These are phyloP conservation scores for Tetranychus piercei DNA, from an alignment of 2,888 invertebrate genomes.

Conservation along the genomic window DNA sequence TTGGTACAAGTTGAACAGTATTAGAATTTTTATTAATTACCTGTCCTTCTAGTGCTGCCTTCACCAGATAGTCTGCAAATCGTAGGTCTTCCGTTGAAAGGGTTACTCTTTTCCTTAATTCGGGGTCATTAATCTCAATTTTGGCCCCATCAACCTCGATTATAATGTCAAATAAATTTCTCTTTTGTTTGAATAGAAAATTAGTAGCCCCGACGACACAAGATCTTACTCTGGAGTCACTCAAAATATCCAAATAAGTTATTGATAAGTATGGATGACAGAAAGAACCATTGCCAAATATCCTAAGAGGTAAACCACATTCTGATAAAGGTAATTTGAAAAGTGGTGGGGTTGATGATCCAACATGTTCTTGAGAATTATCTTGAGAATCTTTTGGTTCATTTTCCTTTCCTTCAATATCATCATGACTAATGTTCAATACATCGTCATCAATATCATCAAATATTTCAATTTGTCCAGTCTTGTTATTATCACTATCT, in stretches of 20 bases:
- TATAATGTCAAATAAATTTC: constrained; percentile 73
- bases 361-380: not conserved
- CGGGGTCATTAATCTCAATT: constrained; percentile 62
- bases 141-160: constrained; percentile 70
- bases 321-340: constrained; percentile 29
- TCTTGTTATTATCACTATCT: not conserved
- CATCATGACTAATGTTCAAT: not conserved
- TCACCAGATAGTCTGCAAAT: constrained; percentile 79
- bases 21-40: not conserved
- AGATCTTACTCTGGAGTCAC: constrained; percentile 56
- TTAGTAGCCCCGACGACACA: constrained; percentile 89
- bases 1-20: not conserved
- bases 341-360: constrained; percentile 13
- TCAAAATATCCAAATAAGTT: constrained; percentile 76
- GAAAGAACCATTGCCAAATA: constrained; percentile 50
- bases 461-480: not conserved
- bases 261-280: constrained; percentile 88
- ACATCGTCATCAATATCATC: not conserved
- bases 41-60: constrained; percentile 43
- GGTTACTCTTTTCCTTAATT: constrained; percentile 59
- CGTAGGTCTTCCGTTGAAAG: constrained; percentile 83
- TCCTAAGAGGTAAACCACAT: constrained; percentile 35
- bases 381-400: not conserved
- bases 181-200: constrained; percentile 86
- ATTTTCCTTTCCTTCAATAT: not conserved